phyloP scores from a whole-genome alignment of 2,797 vertebrate genomes.

The Parambassis ranga region DNA sequence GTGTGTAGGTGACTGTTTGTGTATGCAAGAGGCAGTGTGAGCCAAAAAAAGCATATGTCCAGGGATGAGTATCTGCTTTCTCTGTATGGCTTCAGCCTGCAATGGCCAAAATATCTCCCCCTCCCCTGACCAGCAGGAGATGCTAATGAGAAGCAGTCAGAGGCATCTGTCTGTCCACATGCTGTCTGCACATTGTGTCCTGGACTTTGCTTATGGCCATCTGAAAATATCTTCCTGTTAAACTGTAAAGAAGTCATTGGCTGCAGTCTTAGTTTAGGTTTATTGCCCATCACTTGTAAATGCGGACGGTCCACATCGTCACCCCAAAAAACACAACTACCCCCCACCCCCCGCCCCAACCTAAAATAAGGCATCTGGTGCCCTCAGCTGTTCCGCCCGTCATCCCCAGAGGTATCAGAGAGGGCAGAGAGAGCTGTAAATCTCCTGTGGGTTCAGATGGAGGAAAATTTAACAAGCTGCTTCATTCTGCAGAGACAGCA shows the following conservation, averaged over 20 bases:
- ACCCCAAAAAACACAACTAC: not conserved
- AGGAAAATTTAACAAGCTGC: slow-evolving; percentile 30
- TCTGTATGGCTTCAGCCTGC: slow-evolving; percentile 2
- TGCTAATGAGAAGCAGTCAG: slow-evolving; percentile 21
- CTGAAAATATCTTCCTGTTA: slow-evolving; percentile 11
- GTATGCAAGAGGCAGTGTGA: slow-evolving; percentile 4
- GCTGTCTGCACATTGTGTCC: slow-evolving; percentile 60
- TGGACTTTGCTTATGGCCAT: slow-evolving; percentile 46
- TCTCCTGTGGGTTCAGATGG: slow-evolving; percentile 13
- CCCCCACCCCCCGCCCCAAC: too few relatives aligned
- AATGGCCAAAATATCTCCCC: not conserved
- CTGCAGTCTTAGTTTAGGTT: not conserved
- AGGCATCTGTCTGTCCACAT: slow-evolving; percentile 43
- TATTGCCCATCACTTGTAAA: not conserved
- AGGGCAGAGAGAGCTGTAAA: slow-evolving; percentile 35
- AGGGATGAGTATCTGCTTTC: slow-evolving; percentile 11
- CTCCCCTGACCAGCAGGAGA: slow-evolving; percentile 28
- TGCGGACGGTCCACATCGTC: not conserved
- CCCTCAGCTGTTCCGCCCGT: slow-evolving; percentile 20
- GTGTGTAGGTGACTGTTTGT: slow-evolving; percentile 24
- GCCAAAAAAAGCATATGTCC: slow-evolving; percentile 6
- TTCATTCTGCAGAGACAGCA: not conserved
- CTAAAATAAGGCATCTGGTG: slow-evolving; percentile 24
- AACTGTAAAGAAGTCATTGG: slow-evolving; percentile 23
- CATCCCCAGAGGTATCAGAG: slow-evolving; percentile 23